Conservation (phyloP, 2,888 invertebrate genomes). For the Rotaria socialis region DNA sequence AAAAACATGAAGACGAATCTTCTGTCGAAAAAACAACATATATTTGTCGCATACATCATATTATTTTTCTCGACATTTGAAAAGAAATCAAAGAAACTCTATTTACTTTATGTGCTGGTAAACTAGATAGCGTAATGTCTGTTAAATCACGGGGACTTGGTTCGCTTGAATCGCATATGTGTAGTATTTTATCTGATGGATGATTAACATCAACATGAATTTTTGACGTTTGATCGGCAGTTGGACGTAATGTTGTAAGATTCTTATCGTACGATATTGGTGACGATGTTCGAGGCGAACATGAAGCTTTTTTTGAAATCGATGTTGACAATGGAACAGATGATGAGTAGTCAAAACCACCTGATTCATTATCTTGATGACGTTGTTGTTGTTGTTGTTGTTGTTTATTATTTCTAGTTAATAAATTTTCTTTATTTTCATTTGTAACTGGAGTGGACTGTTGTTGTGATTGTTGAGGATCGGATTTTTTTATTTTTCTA, state of each 20-base stretch:
- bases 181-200: neutral
- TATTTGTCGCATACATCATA: neutral
- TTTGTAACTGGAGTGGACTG: neutral
- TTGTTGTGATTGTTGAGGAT: neutral
- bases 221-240: slow-evolving; percentile 2
- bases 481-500: slow-evolving; percentile 10
- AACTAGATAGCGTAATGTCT: neutral
- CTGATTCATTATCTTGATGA: slow-evolving; percentile 1
- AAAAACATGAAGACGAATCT: neutral
- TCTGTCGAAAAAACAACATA: neutral
- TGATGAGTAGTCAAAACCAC: slow-evolving; percentile 30
- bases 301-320: neutral
- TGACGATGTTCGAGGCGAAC: slow-evolving; percentile 11
- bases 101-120: neutral
- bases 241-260: neutral
- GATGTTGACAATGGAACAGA: neutral
- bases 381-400: neutral
- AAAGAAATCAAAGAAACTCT: neutral
- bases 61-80: neutral
- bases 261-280: neutral
- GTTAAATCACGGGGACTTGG: slow-evolving; percentile 14
- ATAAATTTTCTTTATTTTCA: slow-evolving; percentile 34
- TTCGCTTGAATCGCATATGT: slow-evolving; percentile 24
- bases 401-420: neutral
- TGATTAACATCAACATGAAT: slow-evolving; percentile 12